These are phyloP conservation scores for Megamerina dolium DNA, from an alignment of 2,888 invertebrate species.

Conservation along the genomic window DNA sequence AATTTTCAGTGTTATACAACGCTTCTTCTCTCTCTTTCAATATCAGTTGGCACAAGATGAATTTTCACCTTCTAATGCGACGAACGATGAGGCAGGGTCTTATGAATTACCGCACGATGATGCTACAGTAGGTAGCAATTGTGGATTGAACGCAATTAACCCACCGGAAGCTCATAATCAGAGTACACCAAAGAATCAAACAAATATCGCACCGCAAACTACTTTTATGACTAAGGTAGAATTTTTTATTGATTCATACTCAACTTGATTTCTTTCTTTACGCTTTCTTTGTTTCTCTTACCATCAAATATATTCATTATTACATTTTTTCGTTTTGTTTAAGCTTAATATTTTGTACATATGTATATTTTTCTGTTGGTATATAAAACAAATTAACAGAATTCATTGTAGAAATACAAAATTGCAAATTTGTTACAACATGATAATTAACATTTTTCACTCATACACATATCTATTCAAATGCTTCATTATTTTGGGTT, in stretches of 20 bases:
- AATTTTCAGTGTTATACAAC: neutral
- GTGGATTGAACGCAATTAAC: conserved; percentile 14
- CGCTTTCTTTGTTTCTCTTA: neutral
- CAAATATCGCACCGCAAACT: conserved; percentile 14
- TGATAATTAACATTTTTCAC: no score
- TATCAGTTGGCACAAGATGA: no score
- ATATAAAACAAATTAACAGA: neutral
- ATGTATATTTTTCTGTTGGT: neutral
- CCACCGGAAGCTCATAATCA: conserved; percentile 33
- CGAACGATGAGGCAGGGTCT: conserved; percentile 31
- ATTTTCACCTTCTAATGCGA: no score
- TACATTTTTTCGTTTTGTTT: neutral
- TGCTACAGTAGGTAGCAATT: conserved; percentile 17
- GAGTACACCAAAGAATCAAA: conserved; percentile 38
- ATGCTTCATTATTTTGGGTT: no score
- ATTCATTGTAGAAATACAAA: no score
- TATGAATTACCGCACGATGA: conserved; percentile 37
- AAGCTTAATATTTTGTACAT: neutral
- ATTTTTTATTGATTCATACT: conserved; percentile 44
- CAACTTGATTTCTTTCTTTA: conserved; percentile 8
- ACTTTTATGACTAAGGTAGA: conserved; percentile 46
- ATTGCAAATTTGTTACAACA: no score
- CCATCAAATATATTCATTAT: neutral
- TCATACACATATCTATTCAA: no score
- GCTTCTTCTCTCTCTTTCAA: no score